Evolutionary conservation across 37 sponge, comb jelly and placozoan genomes (phyloP), one percentile per base, ranked within the genome.

Genomic region (Dysidea cf. avara): DNA sequence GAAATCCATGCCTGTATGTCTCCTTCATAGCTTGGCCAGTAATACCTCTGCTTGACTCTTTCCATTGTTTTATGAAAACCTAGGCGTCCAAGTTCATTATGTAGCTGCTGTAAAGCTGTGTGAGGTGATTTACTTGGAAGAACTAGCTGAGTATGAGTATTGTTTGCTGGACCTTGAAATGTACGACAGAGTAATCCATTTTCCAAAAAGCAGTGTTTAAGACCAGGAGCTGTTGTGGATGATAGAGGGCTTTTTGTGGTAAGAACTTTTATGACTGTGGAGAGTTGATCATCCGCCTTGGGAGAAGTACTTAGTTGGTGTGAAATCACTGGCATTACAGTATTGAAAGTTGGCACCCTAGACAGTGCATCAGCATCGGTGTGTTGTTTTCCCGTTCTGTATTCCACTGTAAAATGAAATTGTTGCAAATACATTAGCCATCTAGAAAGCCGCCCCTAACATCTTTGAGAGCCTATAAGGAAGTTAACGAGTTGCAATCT

Each of bases 341-440:
- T 9, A 12, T 43, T 9, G 9, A 9, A 12, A 12, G 46, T 12
- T 9, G 9, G 46, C 5, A 43, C 9, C 9, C 46, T 5, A 9
- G 46, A 43, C 46, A 43, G 5, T 9, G 46, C 46, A 25, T 68
- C 69, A 30, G 79, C 79, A 78, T 78, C 56, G 37, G 68, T 47
- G 43, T 78, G 35, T 35, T 18, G 34, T 56, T 59, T 30, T 21
- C 79, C 79, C 43, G 79, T 32, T n/a, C 55, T 66, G 60, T 54
- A 68, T 38, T 57, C 43, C 46, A 78, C 29, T 26, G 28, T 7
- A 31, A 68, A 68, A 36, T 78, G 48, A 39, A 78, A 68, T 48
- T 78, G 79, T 56, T 78, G 79, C 40, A 78, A 51, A 16, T 68
- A 64, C 34, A 77, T 32, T 34, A 54, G 32, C 77, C 77, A 77